Evolutionary conservation across 2,113 vertebrate species (phyloP).

Genomic region (Todiramphus chloris): DNA sequence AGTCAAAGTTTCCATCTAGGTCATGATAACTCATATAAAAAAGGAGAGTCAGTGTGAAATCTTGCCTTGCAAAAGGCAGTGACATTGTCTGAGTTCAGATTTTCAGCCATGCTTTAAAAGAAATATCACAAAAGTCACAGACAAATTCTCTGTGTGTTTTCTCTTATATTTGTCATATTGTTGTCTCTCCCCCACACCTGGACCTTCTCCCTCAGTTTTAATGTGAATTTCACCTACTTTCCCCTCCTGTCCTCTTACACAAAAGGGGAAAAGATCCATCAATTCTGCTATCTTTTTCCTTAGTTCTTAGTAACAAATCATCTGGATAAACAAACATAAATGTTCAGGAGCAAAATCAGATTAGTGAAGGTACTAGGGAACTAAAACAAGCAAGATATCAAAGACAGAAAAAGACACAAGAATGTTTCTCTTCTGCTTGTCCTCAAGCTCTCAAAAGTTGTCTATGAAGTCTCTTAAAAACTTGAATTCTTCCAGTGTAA

Average conservation of each 20-base stretch:
- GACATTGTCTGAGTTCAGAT: background rate
- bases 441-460: background rate
- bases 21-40: background rate
- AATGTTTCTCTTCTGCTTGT: background rate
- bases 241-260: background rate
- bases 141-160: background rate
- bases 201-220: background rate
- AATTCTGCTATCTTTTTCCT: background rate
- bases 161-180: background rate
- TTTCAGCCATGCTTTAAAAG: background rate
- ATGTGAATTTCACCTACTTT: background rate
- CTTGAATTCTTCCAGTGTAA: background rate
- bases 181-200: background rate
- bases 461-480: background rate
- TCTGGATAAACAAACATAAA: accelerated
- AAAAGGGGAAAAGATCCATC: background rate
- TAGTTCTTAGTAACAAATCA: background rate
- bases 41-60: background rate
- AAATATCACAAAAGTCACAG: background rate
- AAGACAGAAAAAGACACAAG: background rate
- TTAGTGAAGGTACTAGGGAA: background rate
- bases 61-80: background rate
- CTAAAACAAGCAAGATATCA: background rate
- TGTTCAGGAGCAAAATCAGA: background rate
- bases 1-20: background rate